These are phyloP conservation scores for Drosophila leontia DNA, from an alignment of 1,140 invertebrate species.

Conservation along the genomic window DNA sequence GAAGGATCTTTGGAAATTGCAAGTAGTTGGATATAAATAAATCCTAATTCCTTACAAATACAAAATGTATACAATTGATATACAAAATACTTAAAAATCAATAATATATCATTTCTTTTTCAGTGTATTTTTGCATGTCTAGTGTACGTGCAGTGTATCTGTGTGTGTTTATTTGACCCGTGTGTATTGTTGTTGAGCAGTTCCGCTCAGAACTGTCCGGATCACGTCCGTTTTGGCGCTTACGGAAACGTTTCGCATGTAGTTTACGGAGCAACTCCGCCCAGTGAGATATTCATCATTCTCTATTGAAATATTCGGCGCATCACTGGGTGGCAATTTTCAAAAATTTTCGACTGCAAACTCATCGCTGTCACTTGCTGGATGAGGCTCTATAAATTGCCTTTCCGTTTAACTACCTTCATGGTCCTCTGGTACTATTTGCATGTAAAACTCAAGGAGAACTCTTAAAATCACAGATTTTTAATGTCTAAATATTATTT, in stretches of 20 bases:
- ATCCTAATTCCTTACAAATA: background rate
- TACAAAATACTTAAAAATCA: background rate
- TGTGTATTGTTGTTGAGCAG: slow-evolving; percentile 51
- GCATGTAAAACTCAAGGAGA: background rate
- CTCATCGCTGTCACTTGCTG: slow-evolving; percentile 26
- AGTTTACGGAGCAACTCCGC: slow-evolving; percentile 21
- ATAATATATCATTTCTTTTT: background rate
- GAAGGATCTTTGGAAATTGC: background rate
- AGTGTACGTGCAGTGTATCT: slow-evolving; percentile 15
- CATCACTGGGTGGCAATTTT: slow-evolving; percentile 68
- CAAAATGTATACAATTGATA: background rate
- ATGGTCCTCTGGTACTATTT: background rate
- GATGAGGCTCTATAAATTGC: slow-evolving; percentile 26
- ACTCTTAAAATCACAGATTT: background rate
- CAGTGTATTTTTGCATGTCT: slow-evolving; percentile 1
- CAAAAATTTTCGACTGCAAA: slow-evolving; percentile 39
- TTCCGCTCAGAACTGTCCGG: slow-evolving; percentile 20
- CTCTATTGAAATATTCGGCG: slow-evolving; percentile 67
- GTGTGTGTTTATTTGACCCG: slow-evolving; percentile 47
- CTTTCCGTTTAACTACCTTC: slow-evolving; percentile 15
- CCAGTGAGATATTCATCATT: slow-evolving; percentile 64
- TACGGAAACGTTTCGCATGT: slow-evolving; percentile 45
- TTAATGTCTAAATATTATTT: background rate
- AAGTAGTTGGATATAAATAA: too few relatives aligned
- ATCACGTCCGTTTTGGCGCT: slow-evolving; percentile 59